phyloP scores from a whole-genome alignment of 2,113 vertebrate genomes.

The Holacanthus passer region DNA sequence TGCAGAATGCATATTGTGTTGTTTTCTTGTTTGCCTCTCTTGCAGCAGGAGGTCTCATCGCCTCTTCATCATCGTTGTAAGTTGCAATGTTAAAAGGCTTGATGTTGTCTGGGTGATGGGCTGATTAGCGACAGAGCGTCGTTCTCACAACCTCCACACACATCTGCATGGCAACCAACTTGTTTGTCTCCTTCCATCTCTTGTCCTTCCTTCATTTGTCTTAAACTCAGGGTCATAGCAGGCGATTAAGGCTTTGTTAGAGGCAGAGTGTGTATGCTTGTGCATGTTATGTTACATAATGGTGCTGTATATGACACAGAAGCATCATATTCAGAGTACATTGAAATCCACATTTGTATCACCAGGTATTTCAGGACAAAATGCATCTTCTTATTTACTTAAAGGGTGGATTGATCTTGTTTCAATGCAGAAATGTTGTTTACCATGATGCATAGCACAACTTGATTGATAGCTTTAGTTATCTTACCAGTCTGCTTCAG shows the following conservation, averaged over 20 bases:
- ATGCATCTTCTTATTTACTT: background rate
- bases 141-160: slow-evolving; percentile 67
- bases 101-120: slow-evolving; percentile 66
- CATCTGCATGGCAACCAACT: slow-evolving; percentile 74
- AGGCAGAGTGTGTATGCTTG: background rate
- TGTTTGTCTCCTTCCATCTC: slow-evolving; percentile 56
- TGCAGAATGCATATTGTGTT: background rate
- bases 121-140: slow-evolving; percentile 61
- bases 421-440: background rate
- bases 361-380: background rate
- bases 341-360: slow-evolving; percentile 2
- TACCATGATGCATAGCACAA: background rate
- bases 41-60: slow-evolving; percentile 2
- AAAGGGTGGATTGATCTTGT: background rate
- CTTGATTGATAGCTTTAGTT: background rate
- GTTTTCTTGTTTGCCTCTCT: slow-evolving; percentile 19
- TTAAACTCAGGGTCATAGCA: slow-evolving; percentile 36
- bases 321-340: background rate
- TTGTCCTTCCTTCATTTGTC: slow-evolving; percentile 39
- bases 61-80: background rate
- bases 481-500: background rate
- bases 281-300: slow-evolving; percentile 3
- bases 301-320: background rate
- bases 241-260: slow-evolving; percentile 20
- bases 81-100: slow-evolving; percentile 46